phyloP scores from a whole-genome alignment of 2,797 vertebrate species.

The Varecia variegata region DNA sequence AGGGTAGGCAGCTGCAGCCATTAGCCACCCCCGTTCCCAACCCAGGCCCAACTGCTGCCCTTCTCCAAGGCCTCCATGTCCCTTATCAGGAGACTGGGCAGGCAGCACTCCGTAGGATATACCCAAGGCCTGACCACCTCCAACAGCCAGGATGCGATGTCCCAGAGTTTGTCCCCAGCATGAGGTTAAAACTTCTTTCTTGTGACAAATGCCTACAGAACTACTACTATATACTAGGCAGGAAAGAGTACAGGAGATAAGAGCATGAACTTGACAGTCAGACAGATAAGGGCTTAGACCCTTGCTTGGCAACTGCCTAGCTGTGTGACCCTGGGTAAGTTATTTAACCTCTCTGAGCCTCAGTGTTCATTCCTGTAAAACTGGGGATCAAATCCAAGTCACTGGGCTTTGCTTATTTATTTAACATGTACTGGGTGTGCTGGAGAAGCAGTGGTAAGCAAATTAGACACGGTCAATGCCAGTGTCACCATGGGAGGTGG shows the following conservation, averaged over 20 bases:
- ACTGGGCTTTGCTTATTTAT: neutral
- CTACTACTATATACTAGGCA: neutral
- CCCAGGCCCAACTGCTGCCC: rapidly evolving
- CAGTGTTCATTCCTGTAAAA: neutral
- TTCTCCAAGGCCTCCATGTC: neutral
- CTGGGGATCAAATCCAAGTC: neutral
- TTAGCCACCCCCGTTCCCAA: neutral
- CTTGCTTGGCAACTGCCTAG: neutral
- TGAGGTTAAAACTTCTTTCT: neutral
- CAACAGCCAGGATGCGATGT: neutral
- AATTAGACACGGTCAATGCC: neutral
- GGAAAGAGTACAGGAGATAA: neutral
- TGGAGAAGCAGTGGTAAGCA: neutral
- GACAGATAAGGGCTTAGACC: neutral
- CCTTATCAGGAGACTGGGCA: neutral
- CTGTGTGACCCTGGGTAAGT: neutral
- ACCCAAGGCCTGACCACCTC: neutral
- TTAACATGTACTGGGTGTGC: neutral
- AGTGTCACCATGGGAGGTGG: neutral
- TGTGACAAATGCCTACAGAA: neutral
- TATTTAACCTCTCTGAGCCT: neutral
- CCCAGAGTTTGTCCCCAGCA: neutral
- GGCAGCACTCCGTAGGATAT: neutral
- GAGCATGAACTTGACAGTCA: neutral
- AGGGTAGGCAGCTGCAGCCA: neutral